Percentiles rank a stretch among this genome's conserved stretches.
phyloP scores from a whole-genome alignment of 1,140 invertebrate genomes.

The Epicauta chinensis region DNA sequence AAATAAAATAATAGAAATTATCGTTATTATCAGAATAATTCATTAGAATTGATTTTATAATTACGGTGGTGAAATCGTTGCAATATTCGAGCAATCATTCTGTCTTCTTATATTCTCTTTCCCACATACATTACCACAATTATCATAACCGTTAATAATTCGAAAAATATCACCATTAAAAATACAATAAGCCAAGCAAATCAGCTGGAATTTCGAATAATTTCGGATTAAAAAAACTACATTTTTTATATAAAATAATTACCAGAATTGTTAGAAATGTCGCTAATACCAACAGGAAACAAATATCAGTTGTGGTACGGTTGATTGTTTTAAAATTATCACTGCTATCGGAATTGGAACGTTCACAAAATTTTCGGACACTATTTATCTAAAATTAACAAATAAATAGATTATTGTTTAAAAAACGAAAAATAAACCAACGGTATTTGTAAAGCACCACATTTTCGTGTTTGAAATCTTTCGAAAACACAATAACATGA shows the following conservation, averaged over 20 bases:
- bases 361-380: constrained; percentile 1
- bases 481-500: not conserved
- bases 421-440: not conserved
- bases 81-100: constrained; percentile 18
- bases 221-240: constrained; percentile 20
- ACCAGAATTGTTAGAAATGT: constrained; percentile 51
- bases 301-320: constrained; percentile 55
- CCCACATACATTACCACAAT: constrained; percentile 63
- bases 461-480: constrained; percentile 1
- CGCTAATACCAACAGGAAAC: constrained; percentile 50
- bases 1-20: constrained; percentile 17
- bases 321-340: constrained; percentile 11
- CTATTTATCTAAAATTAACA: not conserved
- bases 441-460: no score
- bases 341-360: constrained; percentile 8
- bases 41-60: constrained; percentile 27
- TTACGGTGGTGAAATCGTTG: constrained; percentile 48
- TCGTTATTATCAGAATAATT: no score
- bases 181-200: constrained; percentile 46
- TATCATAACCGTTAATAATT: constrained; percentile 60
- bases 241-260: no score
- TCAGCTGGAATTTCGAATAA: constrained; percentile 41
- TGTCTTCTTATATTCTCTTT: constrained; percentile 33
- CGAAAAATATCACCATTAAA: constrained; percentile 52
- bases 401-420: not conserved